These are phyloP conservation scores for Thryonomys swinderianus DNA, from an alignment of 2,113 vertebrate genomes.

Conservation along the genomic window DNA sequence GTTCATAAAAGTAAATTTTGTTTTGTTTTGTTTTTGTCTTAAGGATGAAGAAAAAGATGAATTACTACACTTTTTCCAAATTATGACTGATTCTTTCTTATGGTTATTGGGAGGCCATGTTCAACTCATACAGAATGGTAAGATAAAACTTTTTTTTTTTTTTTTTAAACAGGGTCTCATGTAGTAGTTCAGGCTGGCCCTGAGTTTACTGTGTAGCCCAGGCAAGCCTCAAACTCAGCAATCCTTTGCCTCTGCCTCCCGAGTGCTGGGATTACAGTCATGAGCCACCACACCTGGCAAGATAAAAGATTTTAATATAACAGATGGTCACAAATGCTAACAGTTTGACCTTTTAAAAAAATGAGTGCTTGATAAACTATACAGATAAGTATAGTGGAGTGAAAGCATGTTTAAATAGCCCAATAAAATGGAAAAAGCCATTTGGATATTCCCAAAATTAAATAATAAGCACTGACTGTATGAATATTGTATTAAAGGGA, in stretches of 20 bases:
- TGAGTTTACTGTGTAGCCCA: too few relatives aligned
- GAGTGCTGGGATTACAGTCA: too few relatives aligned
- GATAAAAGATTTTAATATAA: slow-evolving; percentile 68
- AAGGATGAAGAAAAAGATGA: slow-evolving; percentile 89
- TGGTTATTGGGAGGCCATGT: slow-evolving; percentile 89
- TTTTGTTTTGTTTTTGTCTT: slow-evolving; percentile 57
- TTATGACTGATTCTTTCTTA: slow-evolving; percentile 90
- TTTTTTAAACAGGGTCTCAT: too few relatives aligned
- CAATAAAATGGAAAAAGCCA: neutral
- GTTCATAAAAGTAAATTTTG: slow-evolving; percentile 40
- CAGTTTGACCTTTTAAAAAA: neutral
- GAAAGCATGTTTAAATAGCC: slow-evolving; percentile 35
- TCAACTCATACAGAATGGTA: slow-evolving; percentile 90
- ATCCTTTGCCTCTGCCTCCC: too few relatives aligned
- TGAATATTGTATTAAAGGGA: slow-evolving; percentile 47
- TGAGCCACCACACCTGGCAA: too few relatives aligned
- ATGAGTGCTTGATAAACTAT: neutral
- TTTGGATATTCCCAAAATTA: slow-evolving; percentile 41
- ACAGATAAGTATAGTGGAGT: neutral
- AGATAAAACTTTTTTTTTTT: too few relatives aligned
- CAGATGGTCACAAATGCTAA: neutral
- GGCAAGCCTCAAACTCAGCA: too few relatives aligned
- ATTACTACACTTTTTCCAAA: slow-evolving; percentile 88
- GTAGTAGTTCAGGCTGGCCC: too few relatives aligned
- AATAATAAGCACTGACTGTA: neutral